A percentile compares a stretch with the other conserved stretches of the same genome.
These are phyloP conservation scores for Petrocephalus microphthalmus DNA, from an alignment of 2,113 vertebrate species.

Conservation along the genomic window DNA sequence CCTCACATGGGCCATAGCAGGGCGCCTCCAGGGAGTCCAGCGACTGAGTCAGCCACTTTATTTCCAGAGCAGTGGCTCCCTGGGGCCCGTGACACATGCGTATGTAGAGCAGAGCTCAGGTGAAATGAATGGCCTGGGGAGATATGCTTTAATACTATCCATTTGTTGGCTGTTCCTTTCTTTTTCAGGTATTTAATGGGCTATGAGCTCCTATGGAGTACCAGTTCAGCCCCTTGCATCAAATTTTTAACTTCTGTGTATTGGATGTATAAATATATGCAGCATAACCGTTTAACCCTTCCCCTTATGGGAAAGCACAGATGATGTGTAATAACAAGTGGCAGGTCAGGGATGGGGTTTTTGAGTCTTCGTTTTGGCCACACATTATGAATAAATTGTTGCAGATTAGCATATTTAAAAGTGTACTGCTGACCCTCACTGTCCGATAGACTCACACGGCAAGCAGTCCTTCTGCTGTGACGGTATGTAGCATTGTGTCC, in stretches of 20 bases:
- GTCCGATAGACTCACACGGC: background rate
- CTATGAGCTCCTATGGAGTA: background rate
- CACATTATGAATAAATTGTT: background rate
- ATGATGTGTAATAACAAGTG: background rate
- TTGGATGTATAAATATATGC: background rate
- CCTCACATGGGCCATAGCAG: background rate
- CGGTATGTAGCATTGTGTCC: background rate
- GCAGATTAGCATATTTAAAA: background rate
- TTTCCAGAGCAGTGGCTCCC: background rate
- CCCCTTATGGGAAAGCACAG: background rate
- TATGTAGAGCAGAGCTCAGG: slow-evolving; percentile 10
- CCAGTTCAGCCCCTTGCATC: background rate
- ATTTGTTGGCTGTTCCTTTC: background rate
- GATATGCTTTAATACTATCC: background rate
- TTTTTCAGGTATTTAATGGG: background rate
- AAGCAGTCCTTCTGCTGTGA: background rate
- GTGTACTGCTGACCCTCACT: background rate
- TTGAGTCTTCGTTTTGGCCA: background rate
- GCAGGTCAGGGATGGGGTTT: background rate
- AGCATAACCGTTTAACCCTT: background rate
- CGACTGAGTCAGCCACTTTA: slow-evolving; percentile 9
- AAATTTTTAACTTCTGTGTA: background rate
- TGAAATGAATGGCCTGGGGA: slow-evolving; percentile 12
- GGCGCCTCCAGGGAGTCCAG: background rate
- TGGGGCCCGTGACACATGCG: background rate